phyloP scores from a whole-genome alignment of 2,888 invertebrate genomes.

The Gari tellinella region DNA sequence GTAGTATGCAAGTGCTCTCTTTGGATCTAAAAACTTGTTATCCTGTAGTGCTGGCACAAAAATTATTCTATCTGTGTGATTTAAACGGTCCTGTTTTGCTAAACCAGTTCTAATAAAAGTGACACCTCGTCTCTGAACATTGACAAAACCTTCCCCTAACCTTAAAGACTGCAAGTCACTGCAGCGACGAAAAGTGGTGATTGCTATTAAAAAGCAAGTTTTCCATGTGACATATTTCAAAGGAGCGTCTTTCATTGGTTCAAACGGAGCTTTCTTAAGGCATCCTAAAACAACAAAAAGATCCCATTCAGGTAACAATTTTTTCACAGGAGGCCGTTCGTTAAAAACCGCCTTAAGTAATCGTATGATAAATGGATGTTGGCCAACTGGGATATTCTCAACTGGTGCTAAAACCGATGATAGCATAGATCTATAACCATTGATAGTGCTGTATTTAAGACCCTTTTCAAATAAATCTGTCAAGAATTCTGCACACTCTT shows the following conservation, averaged over 20 bases:
- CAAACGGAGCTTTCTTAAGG: slow-evolving; percentile 29
- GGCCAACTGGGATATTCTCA: slow-evolving; percentile 23
- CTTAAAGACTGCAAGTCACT: slow-evolving; percentile 26
- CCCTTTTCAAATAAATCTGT: slow-evolving; percentile 21
- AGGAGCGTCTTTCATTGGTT: slow-evolving; percentile 24
- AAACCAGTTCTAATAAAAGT: slow-evolving; percentile 34
- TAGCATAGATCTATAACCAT: slow-evolving; percentile 33
- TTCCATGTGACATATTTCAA: slow-evolving; percentile 28
- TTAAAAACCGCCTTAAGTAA: slow-evolving; percentile 34
- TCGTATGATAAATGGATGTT: slow-evolving; percentile 30
- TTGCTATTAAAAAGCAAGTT: slow-evolving; percentile 28
- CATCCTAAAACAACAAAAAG: slow-evolving; percentile 29
- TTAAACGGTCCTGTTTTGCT: slow-evolving; percentile 35
- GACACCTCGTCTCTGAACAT: slow-evolving; percentile 34
- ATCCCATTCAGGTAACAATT: slow-evolving; percentile 43
- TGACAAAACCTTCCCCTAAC: slow-evolving; percentile 22
- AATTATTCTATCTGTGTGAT: slow-evolving; percentile 24
- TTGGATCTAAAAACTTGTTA: slow-evolving; percentile 36
- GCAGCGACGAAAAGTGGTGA: slow-evolving; percentile 38
- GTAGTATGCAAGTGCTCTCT: slow-evolving; percentile 20
- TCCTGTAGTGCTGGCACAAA: slow-evolving; percentile 22
- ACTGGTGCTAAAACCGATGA: slow-evolving; percentile 19
- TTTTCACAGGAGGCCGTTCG: slow-evolving; percentile 31
- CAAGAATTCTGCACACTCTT: slow-evolving; percentile 18
- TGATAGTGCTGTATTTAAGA: slow-evolving; percentile 20